phyloP scores from a whole-genome alignment of 92 coral and sea anemone species.

The Galaxea fascicularis region DNA sequence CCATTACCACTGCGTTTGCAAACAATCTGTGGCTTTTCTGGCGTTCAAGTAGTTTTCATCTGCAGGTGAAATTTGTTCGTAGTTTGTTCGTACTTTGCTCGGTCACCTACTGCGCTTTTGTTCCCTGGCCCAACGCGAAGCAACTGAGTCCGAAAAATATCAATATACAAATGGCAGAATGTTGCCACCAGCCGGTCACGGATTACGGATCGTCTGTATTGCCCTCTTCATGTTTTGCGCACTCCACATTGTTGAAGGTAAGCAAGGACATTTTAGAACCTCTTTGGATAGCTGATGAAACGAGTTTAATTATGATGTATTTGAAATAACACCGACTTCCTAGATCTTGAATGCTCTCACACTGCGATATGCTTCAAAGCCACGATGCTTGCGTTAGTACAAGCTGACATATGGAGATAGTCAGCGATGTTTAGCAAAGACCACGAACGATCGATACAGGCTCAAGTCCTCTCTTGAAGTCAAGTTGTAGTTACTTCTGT shows the following conservation, averaged over 20 bases:
- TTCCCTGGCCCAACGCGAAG: background rate
- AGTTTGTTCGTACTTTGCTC: conserved; percentile 31
- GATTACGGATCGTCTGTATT: conserved; percentile 12
- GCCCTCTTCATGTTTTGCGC: conserved; percentile 1
- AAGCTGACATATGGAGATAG: background rate
- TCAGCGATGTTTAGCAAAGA: background rate
- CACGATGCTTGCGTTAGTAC: too few relatives aligned
- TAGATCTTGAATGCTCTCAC: background rate
- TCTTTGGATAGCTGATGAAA: background rate
- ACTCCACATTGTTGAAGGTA: conserved; percentile 22
- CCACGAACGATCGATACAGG: background rate
- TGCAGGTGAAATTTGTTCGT: background rate
- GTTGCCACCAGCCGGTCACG: conserved; percentile 6
- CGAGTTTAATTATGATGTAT: background rate
- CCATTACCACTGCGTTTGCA: background rate
- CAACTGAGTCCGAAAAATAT: background rate
- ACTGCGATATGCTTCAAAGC: background rate
- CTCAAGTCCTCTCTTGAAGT: background rate
- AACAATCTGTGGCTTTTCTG: background rate
- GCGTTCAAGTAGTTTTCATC: conserved; percentile 14
- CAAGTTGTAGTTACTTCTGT: background rate
- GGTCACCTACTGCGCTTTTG: conserved; percentile 42
- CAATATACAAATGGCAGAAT: conserved; percentile 26
- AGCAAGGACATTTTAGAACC: background rate
- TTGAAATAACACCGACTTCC: background rate